These are phyloP conservation scores for Neomonachus schauinslandi DNA, from an alignment of 2,113 vertebrate genomes.

Conservation along the genomic window DNA sequence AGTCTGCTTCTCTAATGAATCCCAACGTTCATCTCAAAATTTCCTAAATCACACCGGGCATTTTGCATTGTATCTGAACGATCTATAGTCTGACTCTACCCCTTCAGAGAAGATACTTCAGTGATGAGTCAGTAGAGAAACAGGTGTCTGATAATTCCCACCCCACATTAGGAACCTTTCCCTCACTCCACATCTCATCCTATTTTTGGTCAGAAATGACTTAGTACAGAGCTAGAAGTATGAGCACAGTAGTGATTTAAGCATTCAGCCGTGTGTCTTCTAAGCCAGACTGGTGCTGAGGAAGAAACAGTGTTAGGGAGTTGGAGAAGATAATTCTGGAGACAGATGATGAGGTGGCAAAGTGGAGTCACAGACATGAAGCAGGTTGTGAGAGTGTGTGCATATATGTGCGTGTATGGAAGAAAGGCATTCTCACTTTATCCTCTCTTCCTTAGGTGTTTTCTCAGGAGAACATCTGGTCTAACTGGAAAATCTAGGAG, in stretches of 20 bases:
- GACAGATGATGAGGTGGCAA: neutral
- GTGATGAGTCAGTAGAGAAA: neutral
- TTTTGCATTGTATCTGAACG: slow-evolving; percentile 48
- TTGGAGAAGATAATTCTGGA: neutral
- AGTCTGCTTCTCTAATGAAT: neutral
- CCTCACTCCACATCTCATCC: neutral
- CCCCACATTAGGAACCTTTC: neutral
- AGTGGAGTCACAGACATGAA: neutral
- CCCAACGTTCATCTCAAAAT: neutral
- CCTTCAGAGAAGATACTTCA: neutral
- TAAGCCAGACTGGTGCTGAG: neutral
- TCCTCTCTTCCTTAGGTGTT: neutral
- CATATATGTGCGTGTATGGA: too few species aligned
- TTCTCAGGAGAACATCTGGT: neutral
- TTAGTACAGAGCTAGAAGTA: neutral
- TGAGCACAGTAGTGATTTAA: neutral
- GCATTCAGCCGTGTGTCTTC: neutral
- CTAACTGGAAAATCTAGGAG: neutral
- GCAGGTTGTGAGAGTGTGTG: neutral
- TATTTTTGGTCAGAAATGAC: neutral
- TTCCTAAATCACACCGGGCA: slow-evolving; percentile 9
- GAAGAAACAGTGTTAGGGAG: neutral
- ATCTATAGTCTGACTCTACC: neutral
- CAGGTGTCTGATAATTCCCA: neutral
- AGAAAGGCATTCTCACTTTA: neutral